phyloP scores from a whole-genome alignment of 1,140 invertebrate genomes.

The Diuraphis noxia region DNA sequence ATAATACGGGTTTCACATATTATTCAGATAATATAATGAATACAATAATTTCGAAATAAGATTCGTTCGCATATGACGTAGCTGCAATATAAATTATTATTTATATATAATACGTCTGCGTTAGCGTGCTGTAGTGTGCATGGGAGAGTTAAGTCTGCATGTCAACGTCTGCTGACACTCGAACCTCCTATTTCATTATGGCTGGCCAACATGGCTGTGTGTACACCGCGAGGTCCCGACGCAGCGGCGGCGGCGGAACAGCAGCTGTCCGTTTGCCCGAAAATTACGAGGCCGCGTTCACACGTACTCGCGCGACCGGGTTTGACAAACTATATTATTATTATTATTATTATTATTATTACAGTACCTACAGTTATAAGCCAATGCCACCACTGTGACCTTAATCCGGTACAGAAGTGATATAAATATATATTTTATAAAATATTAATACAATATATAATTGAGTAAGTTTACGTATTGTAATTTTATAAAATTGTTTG shows the following conservation, averaged over 20 bases:
- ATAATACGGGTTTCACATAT: background rate
- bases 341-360: background rate
- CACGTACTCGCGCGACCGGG: conserved; percentile 5
- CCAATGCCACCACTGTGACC: background rate
- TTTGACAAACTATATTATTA: background rate
- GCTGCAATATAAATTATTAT: background rate
- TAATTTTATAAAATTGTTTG: background rate
- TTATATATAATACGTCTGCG: background rate
- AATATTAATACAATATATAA: too few relatives aligned
- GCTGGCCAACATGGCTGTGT: conserved; percentile 52
- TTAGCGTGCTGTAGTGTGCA: background rate
- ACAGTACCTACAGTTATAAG: background rate
- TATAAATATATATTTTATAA: background rate
- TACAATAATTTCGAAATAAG: background rate
- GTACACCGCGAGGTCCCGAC: background rate
- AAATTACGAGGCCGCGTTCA: conserved; percentile 50
- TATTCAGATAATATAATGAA: background rate
- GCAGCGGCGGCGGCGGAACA: background rate
- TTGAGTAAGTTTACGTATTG: background rate
- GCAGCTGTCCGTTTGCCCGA: conserved; percentile 38
- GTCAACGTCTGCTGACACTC: conserved; percentile 51
- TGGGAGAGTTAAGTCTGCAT: conserved; percentile 27
- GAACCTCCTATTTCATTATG: conserved; percentile 54
- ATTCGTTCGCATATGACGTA: background rate
- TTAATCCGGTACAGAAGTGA: background rate